These are phyloP conservation scores for Zaprionus capensis DNA, from an alignment of 1,140 invertebrate genomes.

Conservation along the genomic window DNA sequence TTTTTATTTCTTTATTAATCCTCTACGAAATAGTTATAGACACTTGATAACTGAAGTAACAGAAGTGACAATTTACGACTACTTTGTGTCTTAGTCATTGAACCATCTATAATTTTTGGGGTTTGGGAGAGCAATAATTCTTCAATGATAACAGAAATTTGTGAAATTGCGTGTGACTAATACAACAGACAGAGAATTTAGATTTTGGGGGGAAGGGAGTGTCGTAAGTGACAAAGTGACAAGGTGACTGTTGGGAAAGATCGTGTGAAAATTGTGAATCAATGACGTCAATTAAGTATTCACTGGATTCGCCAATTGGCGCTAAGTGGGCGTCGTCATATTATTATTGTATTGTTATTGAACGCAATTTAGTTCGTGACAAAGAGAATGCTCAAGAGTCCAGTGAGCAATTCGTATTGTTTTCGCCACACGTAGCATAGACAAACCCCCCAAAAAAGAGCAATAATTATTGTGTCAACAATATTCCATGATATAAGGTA, in stretches of 20 bases:
- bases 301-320: slow-evolving; percentile 15
- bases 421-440: not conserved
- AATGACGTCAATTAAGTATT: slow-evolving; percentile 20
- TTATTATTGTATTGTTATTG: slow-evolving; percentile 30
- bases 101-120: not conserved
- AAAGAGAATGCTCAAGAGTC: not conserved
- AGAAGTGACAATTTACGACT: not conserved
- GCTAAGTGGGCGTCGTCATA: slow-evolving; percentile 32
- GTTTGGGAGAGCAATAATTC: not conserved
- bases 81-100: not conserved
- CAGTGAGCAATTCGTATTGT: not conserved
- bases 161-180: slow-evolving; percentile 31
- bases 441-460: slow-evolving; percentile 21
- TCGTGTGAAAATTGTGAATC: slow-evolving; percentile 20
- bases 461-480: not conserved
- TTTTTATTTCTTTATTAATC: too few species aligned
- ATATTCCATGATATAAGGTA: not conserved
- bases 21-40: too few species aligned
- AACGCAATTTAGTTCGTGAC: not conserved
- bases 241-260: not conserved
- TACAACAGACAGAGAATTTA: not conserved
- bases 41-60: not conserved
- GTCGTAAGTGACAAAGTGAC: slow-evolving; percentile 3
- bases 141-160: slow-evolving; percentile 2
- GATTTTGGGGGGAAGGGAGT: not conserved